Percentiles rank a stretch among this genome's conserved stretches.
Evolutionary conservation across 1,140 invertebrate genomes (phyloP).

Genomic region (Ceratina australensis): DNA sequence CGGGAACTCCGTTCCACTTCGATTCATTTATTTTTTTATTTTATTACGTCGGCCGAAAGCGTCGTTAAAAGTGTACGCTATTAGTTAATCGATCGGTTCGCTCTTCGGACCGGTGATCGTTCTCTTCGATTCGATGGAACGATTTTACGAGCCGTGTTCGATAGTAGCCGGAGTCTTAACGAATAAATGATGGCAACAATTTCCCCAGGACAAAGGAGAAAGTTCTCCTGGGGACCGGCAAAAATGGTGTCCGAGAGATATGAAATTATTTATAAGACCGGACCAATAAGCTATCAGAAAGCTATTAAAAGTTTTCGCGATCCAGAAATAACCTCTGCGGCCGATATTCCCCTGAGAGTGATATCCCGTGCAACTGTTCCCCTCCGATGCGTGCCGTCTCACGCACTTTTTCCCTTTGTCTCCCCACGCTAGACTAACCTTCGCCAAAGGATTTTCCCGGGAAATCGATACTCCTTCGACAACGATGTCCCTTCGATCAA

Average conservation of each 20-base stretch:
- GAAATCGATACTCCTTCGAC: background rate
- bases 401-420: conserved; percentile 15
- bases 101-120: too few species aligned
- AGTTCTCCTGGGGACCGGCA: too few species aligned
- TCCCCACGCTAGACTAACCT: background rate
- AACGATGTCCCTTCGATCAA: background rate
- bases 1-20: background rate
- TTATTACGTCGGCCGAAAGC: too few species aligned
- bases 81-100: too few species aligned
- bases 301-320: conserved; percentile 72
- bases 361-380: conserved; percentile 49
- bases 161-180: too few species aligned
- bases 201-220: too few species aligned
- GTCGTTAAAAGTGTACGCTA: too few species aligned
- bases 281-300: conserved; percentile 69
- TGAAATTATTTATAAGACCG: conserved; percentile 69
- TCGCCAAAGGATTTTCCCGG: background rate
- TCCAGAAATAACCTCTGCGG: conserved; percentile 66
- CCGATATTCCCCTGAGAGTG: conserved; percentile 53
- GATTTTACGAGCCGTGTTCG: background rate
- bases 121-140: background rate
- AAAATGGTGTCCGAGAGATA: conserved; percentile 39
- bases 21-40: too few species aligned
- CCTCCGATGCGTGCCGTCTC: conserved; percentile 36
- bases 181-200: too few species aligned